Base-by-base conservation (phyloP, 1,140 invertebrate species). In the Pantala flavescens region DNA sequence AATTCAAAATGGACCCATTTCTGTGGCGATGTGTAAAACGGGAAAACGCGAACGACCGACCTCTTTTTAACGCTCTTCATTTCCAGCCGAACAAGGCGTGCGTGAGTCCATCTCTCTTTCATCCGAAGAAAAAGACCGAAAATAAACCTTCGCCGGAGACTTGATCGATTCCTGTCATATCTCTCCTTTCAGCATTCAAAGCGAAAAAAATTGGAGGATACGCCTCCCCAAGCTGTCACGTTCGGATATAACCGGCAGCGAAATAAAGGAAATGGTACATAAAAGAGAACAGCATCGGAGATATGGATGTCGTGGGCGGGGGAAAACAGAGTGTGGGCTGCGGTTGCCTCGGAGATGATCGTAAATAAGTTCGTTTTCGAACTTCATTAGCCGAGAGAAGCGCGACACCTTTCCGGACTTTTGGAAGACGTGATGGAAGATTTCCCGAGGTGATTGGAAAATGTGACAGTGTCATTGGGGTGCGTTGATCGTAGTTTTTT, bases 151-250 rank as follows among this genome's bases (percentile, higher is more conserved):
- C 16, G 49, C 49, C 14, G n/a, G n/a, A 21, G 16, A 63, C 49
- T 63, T 21, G 49, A 63, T 63, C 49, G 49, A 63, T 63, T 63
- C 49, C 49, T 63, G 49, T 63, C 49, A 63, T 63, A 3, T 63
- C 49, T 21, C 12, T 63, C 49, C 49, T 63, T 63, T 63, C 49
- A 63, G n/a, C 49, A 63, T 63, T 63, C 49, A 63, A 63, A 63
- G 49, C 49, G n/a, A 63, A 63, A 63, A 63, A 63, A 63, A 63
- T 63, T 36, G 49, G n/a, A 19, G 5, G 49, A 16, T 21, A 63
- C n/a, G 14, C 49, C 49, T 21, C n/a, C n/a, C 49, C 49, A 63
- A 63, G 16, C 49, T 63, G 49, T 63, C 49, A 63, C 49, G 49
- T 19, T 63, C 12, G 49, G 49, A 63, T 63, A 21, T 63, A 21